These are phyloP conservation scores for Drosophila stalkeri DNA, from an alignment of 2,888 invertebrate genomes.

Conservation along the genomic window DNA sequence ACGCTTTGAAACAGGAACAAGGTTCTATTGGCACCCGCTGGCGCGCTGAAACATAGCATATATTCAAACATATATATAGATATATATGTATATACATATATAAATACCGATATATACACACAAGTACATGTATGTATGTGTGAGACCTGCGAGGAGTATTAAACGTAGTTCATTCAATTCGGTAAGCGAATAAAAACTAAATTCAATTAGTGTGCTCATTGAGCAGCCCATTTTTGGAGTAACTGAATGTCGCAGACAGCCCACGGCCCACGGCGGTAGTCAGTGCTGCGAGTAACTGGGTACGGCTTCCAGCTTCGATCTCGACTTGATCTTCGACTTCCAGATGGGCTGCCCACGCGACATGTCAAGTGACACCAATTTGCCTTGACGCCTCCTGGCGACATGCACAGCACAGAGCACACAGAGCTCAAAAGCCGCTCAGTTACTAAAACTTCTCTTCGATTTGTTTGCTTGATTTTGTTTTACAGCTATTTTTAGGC, in stretches of 20 bases:
- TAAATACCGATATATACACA: neutral
- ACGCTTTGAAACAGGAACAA: slow-evolving; percentile 1
- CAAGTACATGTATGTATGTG: neutral
- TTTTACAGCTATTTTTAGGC: slow-evolving; percentile 53
- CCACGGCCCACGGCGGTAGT: slow-evolving; percentile 38
- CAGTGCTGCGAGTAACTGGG: slow-evolving; percentile 45
- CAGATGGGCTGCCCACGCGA: slow-evolving; percentile 64
- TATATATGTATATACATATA: neutral
- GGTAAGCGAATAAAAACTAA: slow-evolving; percentile 55
- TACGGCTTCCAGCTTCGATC: slow-evolving; percentile 45
- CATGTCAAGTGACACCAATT: slow-evolving; percentile 26
- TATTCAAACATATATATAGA: neutral
- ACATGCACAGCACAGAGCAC: slow-evolving; percentile 30
- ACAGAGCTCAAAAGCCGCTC: slow-evolving; percentile 30
- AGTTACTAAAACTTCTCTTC: slow-evolving; percentile 24
- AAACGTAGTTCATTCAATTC: slow-evolving; percentile 29
- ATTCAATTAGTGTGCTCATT: slow-evolving; percentile 71
- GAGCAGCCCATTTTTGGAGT: slow-evolving; percentile 67
- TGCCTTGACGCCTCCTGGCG: slow-evolving; percentile 70
- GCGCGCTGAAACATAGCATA: neutral
- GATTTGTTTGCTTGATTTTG: slow-evolving; percentile 16
- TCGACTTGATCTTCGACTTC: slow-evolving; percentile 34
- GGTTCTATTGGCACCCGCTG: neutral
- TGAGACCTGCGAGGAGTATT: slow-evolving; percentile 11
- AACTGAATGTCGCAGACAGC: slow-evolving; percentile 52